Evolutionary conservation across 2,113 vertebrate genomes (phyloP), one percentile per base, ranked within the genome.

Genomic region (Poecile atricapillus): DNA sequence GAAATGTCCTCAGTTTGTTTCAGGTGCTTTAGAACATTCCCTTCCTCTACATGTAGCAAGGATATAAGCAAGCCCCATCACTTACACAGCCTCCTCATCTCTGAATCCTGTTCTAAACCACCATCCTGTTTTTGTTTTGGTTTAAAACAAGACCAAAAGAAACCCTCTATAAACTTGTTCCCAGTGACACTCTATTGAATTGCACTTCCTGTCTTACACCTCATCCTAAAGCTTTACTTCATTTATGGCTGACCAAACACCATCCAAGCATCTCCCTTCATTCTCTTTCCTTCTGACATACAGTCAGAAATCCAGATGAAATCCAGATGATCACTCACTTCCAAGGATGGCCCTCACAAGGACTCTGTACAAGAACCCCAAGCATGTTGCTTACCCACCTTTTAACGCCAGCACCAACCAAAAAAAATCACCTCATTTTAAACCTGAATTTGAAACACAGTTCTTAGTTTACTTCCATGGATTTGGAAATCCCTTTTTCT

Each of bases 121-220:
- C 67, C 68, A 90, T 80, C 88, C 88, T 92, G 87, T 13, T 73
- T 86, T 83, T 88, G 71, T 77, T 95, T 96, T 59, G 68, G 47
- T 92, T 94, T 90, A 63, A 93, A 95, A 81, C 39, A 83, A 81
- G 76, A 94, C 93, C 89, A 81, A 89, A 90, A 96, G 64, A 90
- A 95, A 63, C 17, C 35, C 52, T 78, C 91, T 81, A 74, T 71
- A 89, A 95, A 92, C 76, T 50, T 81, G 39, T 47, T 95, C 80
- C 80, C 89, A 78, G 76, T 87, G 89, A 93, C 87, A 91, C 87
- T 43, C 63, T 24, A 70, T 23, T 83, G 68, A 96, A 88, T 50
- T 89, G 60, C 24, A 25, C 68, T 94, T 97, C 90, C 94, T 83
- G 63, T 55, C 87, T 96, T 92, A 89, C 64, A 95, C 83, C 73